Evolutionary conservation across 2,888 invertebrate species (phyloP).

Genomic region (Silvanus unidentatus): DNA sequence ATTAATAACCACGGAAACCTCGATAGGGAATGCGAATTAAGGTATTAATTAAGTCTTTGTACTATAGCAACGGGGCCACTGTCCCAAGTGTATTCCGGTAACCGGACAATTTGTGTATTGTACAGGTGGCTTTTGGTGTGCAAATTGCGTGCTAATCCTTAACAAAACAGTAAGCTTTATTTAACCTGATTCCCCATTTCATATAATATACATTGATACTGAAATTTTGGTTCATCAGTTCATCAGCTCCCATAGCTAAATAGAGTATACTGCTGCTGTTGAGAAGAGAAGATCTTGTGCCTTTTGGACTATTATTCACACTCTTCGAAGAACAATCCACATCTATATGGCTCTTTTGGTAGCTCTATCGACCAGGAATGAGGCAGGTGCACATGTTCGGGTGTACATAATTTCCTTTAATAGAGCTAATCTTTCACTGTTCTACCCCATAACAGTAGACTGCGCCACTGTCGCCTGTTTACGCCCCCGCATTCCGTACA

Average conservation of each 20-base stretch:
- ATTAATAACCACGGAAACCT: background rate
- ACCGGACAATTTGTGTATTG: conserved; percentile 7
- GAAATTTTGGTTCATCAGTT: too few relatives aligned
- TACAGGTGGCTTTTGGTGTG: conserved; percentile 14
- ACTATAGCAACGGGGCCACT: background rate
- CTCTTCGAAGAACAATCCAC: too few relatives aligned
- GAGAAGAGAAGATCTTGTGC: too few relatives aligned
- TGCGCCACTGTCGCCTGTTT: conserved; percentile 16
- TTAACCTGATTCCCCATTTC: conserved; percentile 22
- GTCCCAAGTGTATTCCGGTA: conserved; percentile 2
- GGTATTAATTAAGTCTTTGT: conserved; percentile 6
- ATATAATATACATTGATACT: too few relatives aligned
- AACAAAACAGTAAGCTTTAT: conserved; percentile 23
- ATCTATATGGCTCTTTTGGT: conserved; percentile 10
- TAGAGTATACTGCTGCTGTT: too few relatives aligned
- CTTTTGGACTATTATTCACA: too few relatives aligned
- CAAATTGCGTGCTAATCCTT: conserved; percentile 22
- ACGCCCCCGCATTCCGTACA: conserved; percentile 9
- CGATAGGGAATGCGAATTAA: conserved; percentile 2
- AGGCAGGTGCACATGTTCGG: conserved; percentile 23
- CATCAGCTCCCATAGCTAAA: too few relatives aligned
- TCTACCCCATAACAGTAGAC: conserved; percentile 13
- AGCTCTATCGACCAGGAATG: conserved; percentile 23
- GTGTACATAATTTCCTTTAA: conserved; percentile 28
- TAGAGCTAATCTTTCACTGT: conserved; percentile 27